These are phyloP conservation scores for Temnothorax curvispinosus DNA, from an alignment of 1,140 invertebrate species.

Conservation along the genomic window DNA sequence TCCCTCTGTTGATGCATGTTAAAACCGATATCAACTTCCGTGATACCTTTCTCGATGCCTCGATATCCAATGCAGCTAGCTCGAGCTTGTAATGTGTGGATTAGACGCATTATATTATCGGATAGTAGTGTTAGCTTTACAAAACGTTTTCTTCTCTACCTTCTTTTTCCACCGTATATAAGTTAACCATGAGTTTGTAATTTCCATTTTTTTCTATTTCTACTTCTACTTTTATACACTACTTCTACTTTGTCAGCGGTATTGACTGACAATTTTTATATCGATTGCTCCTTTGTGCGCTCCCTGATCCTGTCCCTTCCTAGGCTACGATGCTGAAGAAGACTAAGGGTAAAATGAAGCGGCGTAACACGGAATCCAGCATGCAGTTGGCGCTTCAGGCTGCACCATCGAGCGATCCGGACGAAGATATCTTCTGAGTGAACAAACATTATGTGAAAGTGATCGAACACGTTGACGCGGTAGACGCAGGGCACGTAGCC, in stretches of 20 bases:
- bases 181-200: conserved; percentile 14
- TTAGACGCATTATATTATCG: conserved; percentile 59
- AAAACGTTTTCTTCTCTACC: conserved; percentile 40
- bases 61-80: conserved; percentile 71
- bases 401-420: conserved; percentile 84
- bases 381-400: conserved; percentile 89
- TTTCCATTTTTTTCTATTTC: conserved; percentile 33
- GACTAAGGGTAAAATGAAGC: conserved; percentile 97
- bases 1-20: conserved; percentile 61
- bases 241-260: conserved; percentile 53
- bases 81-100: conserved; percentile 73
- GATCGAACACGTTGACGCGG: conserved; percentile 31
- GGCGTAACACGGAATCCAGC: conserved; percentile 96
- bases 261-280: conserved; percentile 69
- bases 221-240: conserved; percentile 35
- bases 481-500: conserved; percentile 35
- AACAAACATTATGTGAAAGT: conserved; percentile 49
- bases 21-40: conserved; percentile 66
- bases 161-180: background rate
- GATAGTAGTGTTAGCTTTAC: conserved; percentile 54
- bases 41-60: conserved; percentile 55
- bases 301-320: conserved; percentile 85
- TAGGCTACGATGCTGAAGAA: conserved; percentile 96
- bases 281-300: conserved; percentile 79
- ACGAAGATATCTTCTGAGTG: conserved; percentile 76